Evolutionary conservation across 2,797 vertebrate genomes (phyloP).

Genomic region (Tragelaphus oryx): DNA sequence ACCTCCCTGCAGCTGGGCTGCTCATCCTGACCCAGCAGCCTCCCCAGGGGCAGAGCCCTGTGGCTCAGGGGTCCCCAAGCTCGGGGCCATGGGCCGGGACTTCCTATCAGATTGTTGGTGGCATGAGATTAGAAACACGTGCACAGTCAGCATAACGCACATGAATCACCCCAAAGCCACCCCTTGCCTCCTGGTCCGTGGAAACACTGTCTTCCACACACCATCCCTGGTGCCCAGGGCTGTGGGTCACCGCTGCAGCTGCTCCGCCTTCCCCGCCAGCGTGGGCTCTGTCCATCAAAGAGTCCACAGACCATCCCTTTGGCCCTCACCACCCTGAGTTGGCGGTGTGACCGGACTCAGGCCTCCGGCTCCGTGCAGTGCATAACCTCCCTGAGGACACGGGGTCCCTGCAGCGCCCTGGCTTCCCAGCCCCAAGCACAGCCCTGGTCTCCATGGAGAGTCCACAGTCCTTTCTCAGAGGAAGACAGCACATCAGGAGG

Average conservation of each 20-base stretch:
- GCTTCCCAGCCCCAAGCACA: too few relatives aligned
- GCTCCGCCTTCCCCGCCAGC: accelerated
- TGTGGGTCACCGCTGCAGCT: neutral
- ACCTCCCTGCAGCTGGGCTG: neutral
- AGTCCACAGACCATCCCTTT: accelerated
- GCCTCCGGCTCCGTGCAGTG: neutral
- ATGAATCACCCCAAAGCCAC: neutral
- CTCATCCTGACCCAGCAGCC: neutral
- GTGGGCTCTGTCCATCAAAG: accelerated
- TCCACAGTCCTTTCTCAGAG: neutral
- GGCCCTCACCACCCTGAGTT: neutral
- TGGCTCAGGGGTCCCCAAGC: neutral
- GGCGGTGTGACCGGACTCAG: neutral
- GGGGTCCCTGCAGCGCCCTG: accelerated
- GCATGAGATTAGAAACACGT: neutral
- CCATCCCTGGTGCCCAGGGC: neutral
- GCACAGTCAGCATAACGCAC: neutral
- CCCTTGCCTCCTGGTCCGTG: neutral
- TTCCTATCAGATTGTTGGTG: neutral
- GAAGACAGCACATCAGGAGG: too few relatives aligned
- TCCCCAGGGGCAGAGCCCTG: neutral
- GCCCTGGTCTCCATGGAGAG: accelerated
- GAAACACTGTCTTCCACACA: neutral
- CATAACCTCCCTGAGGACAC: accelerated
- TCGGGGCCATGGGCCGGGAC: neutral